Percentiles rank a stretch among this genome's conserved stretches.
phyloP scores from a whole-genome alignment of 2,888 invertebrate species.

The Caenorhabditis uteleia region DNA sequence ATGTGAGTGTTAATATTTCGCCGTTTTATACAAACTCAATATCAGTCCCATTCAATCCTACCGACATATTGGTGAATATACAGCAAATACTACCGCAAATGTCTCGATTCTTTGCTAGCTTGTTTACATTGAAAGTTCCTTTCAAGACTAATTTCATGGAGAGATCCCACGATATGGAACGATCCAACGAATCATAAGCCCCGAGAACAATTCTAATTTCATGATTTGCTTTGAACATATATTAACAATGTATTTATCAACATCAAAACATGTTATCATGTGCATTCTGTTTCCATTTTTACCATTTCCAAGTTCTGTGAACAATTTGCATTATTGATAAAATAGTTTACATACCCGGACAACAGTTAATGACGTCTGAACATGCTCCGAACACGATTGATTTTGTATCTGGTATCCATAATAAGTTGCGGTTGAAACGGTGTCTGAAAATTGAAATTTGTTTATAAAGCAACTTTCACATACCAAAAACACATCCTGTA shows the following conservation, averaged over 20 bases:
- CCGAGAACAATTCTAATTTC: background rate
- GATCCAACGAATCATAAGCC: too few relatives aligned
- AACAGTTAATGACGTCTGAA: conserved; percentile 6
- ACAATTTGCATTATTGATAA: background rate
- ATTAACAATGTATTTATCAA: conserved; percentile 3
- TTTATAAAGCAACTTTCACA: background rate
- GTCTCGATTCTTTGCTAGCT: too few relatives aligned
- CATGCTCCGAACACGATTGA: conserved; percentile 3
- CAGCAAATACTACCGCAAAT: too few relatives aligned
- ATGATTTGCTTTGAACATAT: background rate
- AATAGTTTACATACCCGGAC: conserved; percentile 10
- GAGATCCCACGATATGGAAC: too few relatives aligned
- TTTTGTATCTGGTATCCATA: conserved; percentile 17
- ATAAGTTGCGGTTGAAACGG: conserved; percentile 14
- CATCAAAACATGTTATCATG: background rate
- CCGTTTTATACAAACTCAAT: too few relatives aligned
- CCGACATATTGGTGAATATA: too few relatives aligned
- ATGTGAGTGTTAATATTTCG: too few relatives aligned
- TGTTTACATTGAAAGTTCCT: too few relatives aligned
- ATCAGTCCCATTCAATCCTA: too few relatives aligned
- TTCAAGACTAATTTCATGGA: too few relatives aligned
- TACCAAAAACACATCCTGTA: conserved; percentile 13
- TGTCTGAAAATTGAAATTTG: conserved; percentile 8
- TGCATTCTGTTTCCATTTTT: conserved; percentile 12
- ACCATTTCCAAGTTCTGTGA: conserved; percentile 7